Percentiles rank a stretch among this genome's conserved stretches.
Evolutionary conservation across 2,113 vertebrate species (phyloP).

Genomic region (Lipophrys pholis): DNA sequence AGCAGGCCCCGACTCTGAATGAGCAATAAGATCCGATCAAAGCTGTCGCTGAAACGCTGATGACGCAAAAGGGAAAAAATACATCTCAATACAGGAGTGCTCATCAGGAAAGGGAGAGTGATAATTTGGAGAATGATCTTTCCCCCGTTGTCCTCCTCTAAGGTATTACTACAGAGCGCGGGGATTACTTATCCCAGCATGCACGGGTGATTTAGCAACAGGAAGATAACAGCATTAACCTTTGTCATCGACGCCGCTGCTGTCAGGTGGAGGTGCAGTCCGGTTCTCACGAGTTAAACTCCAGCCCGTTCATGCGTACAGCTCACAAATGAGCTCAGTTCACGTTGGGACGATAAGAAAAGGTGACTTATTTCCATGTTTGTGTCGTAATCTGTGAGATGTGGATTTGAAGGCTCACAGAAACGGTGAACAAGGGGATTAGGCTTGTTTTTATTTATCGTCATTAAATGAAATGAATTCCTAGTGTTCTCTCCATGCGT

Average conservation of each 20-base stretch:
- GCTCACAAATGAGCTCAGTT: slow-evolving; percentile 15
- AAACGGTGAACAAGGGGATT: not conserved
- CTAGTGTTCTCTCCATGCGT: slow-evolving; percentile 4
- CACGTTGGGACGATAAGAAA: slow-evolving; percentile 3
- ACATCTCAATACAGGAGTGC: not conserved
- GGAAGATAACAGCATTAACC: slow-evolving; percentile 30
- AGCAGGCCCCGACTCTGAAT: slow-evolving; percentile 20
- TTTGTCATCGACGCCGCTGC: slow-evolving; percentile 8
- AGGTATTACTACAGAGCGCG: not conserved
- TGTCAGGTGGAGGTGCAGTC: slow-evolving; percentile 4
- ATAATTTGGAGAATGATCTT: not conserved
- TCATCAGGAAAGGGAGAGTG: not conserved
- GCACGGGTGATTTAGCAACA: not conserved
- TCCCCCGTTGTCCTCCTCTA: not conserved
- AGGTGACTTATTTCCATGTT: not conserved
- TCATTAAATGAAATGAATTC: slow-evolving; percentile 13
- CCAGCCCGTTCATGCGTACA: not conserved
- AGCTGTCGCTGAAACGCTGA: slow-evolving; percentile 5
- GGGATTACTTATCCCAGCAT: slow-evolving; percentile 5
- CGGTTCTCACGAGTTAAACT: too few relatives aligned
- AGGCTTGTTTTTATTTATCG: slow-evolving; percentile 19
- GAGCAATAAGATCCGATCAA: not conserved
- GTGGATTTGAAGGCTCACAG: not conserved
- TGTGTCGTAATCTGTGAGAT: not conserved
- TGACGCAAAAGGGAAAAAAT: slow-evolving; percentile 9